These are phyloP conservation scores for Chymomyza amoena DNA, from an alignment of 2,888 invertebrate genomes.

Conservation along the genomic window DNA sequence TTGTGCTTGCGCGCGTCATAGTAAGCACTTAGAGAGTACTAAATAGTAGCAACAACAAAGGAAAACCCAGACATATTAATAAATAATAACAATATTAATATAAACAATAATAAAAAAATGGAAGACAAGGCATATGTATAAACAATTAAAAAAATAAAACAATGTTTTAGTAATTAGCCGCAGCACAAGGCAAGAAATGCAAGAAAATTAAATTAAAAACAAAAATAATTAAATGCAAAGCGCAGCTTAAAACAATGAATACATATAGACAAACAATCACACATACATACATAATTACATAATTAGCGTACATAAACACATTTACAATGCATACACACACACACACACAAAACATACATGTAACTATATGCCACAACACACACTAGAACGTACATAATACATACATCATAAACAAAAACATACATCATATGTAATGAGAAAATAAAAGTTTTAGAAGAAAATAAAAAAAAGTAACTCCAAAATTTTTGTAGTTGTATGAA, in stretches of 20 bases:
- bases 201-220: neutral
- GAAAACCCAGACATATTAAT: neutral
- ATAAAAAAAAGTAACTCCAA: neutral
- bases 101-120: constrained; percentile 33
- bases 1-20: constrained; percentile 44
- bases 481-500: neutral
- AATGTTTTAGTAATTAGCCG: neutral
- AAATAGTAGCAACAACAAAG: neutral
- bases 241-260: constrained; percentile 10
- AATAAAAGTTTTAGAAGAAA: neutral
- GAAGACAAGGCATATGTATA: constrained; percentile 11
- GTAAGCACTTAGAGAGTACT: constrained; percentile 33
- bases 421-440: neutral
- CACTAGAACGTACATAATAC: no score
- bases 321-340: neutral
- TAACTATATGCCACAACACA: neutral
- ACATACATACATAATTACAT: neutral
- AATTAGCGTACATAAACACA: neutral
- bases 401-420: neutral
- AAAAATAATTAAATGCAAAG: constrained; percentile 9
- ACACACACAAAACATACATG: neutral
- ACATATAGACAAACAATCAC: constrained; percentile 2
- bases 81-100: constrained; percentile 6
- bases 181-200: neutral
- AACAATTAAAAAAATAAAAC: constrained; percentile 1